Percentiles rank a stretch among this genome's conserved stretches.
phyloP scores from a whole-genome alignment of 2,797 vertebrate species.

The Myotis planiceps region DNA sequence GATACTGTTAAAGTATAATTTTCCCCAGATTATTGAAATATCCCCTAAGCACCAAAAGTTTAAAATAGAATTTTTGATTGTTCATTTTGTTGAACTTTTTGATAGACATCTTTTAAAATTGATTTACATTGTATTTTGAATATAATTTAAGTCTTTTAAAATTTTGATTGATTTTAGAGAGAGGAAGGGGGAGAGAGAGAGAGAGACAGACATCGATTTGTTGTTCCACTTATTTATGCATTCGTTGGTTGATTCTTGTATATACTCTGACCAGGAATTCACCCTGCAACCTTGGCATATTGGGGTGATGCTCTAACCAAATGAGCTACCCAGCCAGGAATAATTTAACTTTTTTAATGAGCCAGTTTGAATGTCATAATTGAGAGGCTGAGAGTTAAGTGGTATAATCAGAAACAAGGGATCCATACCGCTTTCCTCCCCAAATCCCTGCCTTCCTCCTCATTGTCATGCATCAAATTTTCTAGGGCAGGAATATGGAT shows the following conservation, averaged over 20 bases:
- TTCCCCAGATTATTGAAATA: not conserved
- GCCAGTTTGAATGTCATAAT: not conserved
- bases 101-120: not conserved
- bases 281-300: not conserved
- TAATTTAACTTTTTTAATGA: not conserved
- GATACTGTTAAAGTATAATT: not conserved
- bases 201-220: not conserved
- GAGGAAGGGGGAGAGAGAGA: not conserved
- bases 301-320: not conserved
- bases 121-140: not conserved
- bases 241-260: not conserved
- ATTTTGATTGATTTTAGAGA: not conserved
- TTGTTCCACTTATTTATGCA: not conserved
- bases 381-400: not conserved
- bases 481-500: not conserved
- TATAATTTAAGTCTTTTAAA: slow-evolving; percentile 1
- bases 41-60: not conserved
- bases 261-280: not conserved
- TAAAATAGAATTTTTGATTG: not conserved
- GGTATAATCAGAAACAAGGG: not conserved
- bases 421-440: not conserved
- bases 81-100: not conserved
- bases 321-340: not conserved
- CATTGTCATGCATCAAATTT: not conserved
- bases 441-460: not conserved